Evolutionary conservation across 1,140 invertebrate genomes (phyloP).

Genomic region (Apis cerana): DNA sequence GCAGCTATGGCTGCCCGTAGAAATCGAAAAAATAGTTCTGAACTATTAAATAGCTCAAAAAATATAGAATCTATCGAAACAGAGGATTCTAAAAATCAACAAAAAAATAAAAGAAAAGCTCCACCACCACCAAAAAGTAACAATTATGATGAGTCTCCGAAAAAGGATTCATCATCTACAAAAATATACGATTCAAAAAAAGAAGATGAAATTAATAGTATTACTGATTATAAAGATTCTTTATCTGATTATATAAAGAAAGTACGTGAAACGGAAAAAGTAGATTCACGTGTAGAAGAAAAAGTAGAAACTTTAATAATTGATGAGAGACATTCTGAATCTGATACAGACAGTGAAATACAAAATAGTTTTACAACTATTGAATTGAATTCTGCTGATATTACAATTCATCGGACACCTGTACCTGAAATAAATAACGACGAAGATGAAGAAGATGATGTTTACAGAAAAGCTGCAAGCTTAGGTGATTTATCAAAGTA

Average conservation of each 20-base stretch:
- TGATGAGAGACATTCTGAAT: slow-evolving; percentile 78
- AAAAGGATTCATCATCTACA: slow-evolving; percentile 39
- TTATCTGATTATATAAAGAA: slow-evolving; percentile 64
- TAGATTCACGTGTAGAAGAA: slow-evolving; percentile 56
- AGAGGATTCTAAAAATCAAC: slow-evolving; percentile 75
- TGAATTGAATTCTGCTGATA: slow-evolving; percentile 87
- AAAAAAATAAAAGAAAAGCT: slow-evolving; percentile 88
- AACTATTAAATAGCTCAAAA: slow-evolving; percentile 64
- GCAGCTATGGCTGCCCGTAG: slow-evolving; percentile 86
- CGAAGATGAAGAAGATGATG: slow-evolving; percentile 82
- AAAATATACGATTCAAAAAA: slow-evolving; percentile 63
- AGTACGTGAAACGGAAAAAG: slow-evolving; percentile 59
- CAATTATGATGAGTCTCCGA: slow-evolving; percentile 48
- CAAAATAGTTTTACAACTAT: slow-evolving; percentile 83
- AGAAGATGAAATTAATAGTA: slow-evolving; percentile 62
- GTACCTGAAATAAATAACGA: slow-evolving; percentile 82
- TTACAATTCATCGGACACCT: slow-evolving; percentile 87
- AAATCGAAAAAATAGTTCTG: slow-evolving; percentile 83
- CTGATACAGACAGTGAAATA: slow-evolving; percentile 80
- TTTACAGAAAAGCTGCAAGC: slow-evolving; percentile 89
- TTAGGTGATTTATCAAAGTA: slow-evolving; percentile 90
- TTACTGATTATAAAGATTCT: slow-evolving; percentile 72
- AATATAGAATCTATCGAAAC: slow-evolving; percentile 31
- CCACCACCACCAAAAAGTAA: slow-evolving; percentile 84
- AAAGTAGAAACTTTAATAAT: slow-evolving; percentile 58